Conservation (phyloP, 64 coral and sea anemone genomes). For the Dendrophyllia cribrosa region DNA sequence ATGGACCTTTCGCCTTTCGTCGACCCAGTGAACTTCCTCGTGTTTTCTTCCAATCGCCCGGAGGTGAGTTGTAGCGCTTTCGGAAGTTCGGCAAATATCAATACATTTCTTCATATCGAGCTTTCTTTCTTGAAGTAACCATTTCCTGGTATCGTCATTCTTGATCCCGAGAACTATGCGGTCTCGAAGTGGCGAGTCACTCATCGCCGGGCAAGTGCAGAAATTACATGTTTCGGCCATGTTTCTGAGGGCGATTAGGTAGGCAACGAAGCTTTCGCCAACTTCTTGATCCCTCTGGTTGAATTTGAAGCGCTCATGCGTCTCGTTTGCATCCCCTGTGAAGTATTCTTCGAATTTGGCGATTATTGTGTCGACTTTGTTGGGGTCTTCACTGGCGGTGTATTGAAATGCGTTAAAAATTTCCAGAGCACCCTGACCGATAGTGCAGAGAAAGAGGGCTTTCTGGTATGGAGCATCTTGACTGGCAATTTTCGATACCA, state of each 20-base stretch:
- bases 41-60: not conserved
- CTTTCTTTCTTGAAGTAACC: not conserved
- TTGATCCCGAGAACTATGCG: not conserved
- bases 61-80: not conserved
- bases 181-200: slow-evolving; percentile 37
- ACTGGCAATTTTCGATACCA: slow-evolving; percentile 16
- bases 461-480: slow-evolving; percentile 21
- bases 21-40: not conserved
- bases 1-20: not conserved
- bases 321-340: slow-evolving; percentile 43
- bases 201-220: slow-evolving; percentile 21
- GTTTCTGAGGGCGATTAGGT: slow-evolving; percentile 48
- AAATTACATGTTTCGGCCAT: slow-evolving; percentile 77
- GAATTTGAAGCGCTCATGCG: slow-evolving; percentile 68
- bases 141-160: slow-evolving; percentile 4
- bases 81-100: slow-evolving; percentile 20
- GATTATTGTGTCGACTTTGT: slow-evolving; percentile 50
- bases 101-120: slow-evolving; percentile 19
- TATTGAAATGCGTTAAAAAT: slow-evolving; percentile 34
- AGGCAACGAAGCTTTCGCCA: slow-evolving; percentile 54
- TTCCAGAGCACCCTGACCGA: not conserved
- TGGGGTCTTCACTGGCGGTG: not conserved
- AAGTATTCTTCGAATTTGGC: slow-evolving; percentile 45
- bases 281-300: slow-evolving; percentile 54
- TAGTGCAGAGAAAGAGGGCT: slow-evolving; percentile 61